Evolutionary conservation across 2,888 invertebrate species (phyloP).

Genomic region (Molanna angustata): DNA sequence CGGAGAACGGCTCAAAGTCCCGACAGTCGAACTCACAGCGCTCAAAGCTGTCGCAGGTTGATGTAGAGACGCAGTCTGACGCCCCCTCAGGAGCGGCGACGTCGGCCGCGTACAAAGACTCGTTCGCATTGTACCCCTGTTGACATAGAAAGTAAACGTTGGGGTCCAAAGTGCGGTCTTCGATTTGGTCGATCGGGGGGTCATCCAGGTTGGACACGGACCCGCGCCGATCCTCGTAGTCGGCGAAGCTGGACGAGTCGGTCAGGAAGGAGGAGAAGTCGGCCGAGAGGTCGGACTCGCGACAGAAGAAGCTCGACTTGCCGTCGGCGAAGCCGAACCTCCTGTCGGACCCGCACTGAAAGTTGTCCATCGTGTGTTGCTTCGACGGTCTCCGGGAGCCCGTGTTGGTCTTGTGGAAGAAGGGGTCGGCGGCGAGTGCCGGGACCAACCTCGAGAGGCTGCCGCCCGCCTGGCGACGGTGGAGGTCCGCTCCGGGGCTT

Average conservation of each 20-base stretch:
- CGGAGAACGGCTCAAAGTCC: constrained; percentile 59
- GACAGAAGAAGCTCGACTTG: constrained; percentile 26
- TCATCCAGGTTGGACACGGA: constrained; percentile 36
- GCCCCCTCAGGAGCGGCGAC: constrained; percentile 37
- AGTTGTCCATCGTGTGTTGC: constrained; percentile 45
- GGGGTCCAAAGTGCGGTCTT: constrained; percentile 44
- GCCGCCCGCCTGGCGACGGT: too few relatives aligned
- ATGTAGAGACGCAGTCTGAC: constrained; percentile 52
- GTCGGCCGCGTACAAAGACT: constrained; percentile 24
- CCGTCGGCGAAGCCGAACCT: constrained; percentile 33
- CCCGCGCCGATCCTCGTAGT: constrained; percentile 49
- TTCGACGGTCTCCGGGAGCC: constrained; percentile 39
- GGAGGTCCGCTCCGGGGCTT: constrained; percentile 52
- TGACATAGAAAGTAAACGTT: constrained; percentile 49
- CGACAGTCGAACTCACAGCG: constrained; percentile 57
- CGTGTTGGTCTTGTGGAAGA: constrained; percentile 40
- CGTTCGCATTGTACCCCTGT: constrained; percentile 28
- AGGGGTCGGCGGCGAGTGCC: constrained; percentile 42
- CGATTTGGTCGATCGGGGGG: constrained; percentile 38
- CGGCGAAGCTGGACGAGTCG: constrained; percentile 52
- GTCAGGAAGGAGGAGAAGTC: constrained; percentile 52
- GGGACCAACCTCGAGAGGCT: constrained; percentile 52
- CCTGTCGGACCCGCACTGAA: constrained; percentile 26
- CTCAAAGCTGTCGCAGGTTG: constrained; percentile 55
- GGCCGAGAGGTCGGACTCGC: constrained; percentile 35